A percentile compares a stretch with the other conserved stretches of the same genome.
Conservation (phyloP, 92 coral and sea anemone species). For the Siderastrea siderea region DNA sequence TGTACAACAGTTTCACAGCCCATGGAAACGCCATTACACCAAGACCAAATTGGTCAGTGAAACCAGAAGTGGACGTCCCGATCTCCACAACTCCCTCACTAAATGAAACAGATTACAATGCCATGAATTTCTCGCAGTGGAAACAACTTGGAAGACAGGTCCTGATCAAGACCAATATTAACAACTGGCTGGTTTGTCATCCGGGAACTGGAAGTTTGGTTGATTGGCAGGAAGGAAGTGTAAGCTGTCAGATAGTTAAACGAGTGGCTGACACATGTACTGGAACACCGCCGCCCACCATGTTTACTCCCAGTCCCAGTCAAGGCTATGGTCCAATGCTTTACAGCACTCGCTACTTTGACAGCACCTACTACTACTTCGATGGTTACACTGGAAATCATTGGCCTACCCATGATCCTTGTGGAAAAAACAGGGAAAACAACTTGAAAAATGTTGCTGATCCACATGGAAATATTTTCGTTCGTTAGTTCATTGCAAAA, state of each 20-base stretch:
- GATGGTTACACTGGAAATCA: constrained; percentile 53
- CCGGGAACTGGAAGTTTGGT: constrained; percentile 48
- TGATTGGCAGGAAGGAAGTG: constrained; percentile 57
- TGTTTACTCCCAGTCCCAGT: not conserved
- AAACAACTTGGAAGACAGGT: constrained; percentile 61
- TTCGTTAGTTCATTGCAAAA: constrained; percentile 26
- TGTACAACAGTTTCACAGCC: not conserved
- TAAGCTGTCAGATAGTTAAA: constrained; percentile 51
- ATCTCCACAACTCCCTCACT: constrained; percentile 45
- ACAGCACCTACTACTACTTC: constrained; percentile 48
- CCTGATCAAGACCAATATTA: too few species aligned
- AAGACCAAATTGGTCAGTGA: constrained; percentile 17
- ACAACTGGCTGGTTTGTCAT: too few species aligned
- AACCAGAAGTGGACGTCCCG: not conserved
- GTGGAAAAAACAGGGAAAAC: constrained; percentile 32
- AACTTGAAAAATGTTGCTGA: constrained; percentile 53
- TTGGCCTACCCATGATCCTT: constrained; percentile 83
- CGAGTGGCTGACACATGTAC: constrained; percentile 45
- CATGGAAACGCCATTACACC: constrained; percentile 22
- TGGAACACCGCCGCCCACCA: constrained; percentile 1
- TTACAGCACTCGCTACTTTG: not conserved
- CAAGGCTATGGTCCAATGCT: constrained; percentile 7
- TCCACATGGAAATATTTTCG: constrained; percentile 75
- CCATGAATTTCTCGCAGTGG: constrained; percentile 60
- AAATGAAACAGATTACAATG: constrained; percentile 49